phyloP scores from a whole-genome alignment of 2,888 invertebrate genomes.

The Melanargia galathea region DNA sequence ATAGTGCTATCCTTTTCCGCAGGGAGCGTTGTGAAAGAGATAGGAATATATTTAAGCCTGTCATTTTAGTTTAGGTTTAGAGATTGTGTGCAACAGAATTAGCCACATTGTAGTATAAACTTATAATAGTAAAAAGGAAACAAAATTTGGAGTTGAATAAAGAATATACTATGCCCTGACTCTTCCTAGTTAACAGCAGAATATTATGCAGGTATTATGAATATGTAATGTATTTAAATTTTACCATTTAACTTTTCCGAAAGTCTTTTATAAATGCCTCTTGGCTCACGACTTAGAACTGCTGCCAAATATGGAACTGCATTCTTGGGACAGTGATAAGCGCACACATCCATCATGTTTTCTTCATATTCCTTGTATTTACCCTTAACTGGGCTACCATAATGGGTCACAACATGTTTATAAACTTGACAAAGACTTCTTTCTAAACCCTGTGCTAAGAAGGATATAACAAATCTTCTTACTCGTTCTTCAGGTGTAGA shows the following conservation, averaged over 20 bases:
- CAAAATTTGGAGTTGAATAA: background rate
- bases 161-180: background rate
- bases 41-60: too few relatives aligned
- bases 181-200: background rate
- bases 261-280: conserved; percentile 59
- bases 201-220: background rate
- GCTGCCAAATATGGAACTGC: conserved; percentile 51
- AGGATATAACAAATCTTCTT: conserved; percentile 59
- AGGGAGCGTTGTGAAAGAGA: too few relatives aligned
- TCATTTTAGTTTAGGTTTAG: too few relatives aligned
- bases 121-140: background rate
- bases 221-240: background rate
- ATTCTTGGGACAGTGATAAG: conserved; percentile 53
- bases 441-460: conserved; percentile 60
- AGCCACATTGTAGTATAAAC: too few relatives aligned
- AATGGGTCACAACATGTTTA: conserved; percentile 52
- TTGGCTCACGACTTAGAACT: conserved; percentile 59
- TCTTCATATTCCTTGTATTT: conserved; percentile 56
- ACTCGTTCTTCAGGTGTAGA: conserved; percentile 53
- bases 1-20: too few relatives aligned
- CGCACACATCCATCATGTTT: conserved; percentile 65
- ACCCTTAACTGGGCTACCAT: conserved; percentile 52
- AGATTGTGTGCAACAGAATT: too few relatives aligned
- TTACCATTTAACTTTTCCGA: conserved; percentile 48
- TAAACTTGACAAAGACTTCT: conserved; percentile 65